Evolutionary conservation across 2,113 vertebrate species (phyloP), one percentile per base, ranked within the genome.

Genomic region (Picathartes gymnocephalus): DNA sequence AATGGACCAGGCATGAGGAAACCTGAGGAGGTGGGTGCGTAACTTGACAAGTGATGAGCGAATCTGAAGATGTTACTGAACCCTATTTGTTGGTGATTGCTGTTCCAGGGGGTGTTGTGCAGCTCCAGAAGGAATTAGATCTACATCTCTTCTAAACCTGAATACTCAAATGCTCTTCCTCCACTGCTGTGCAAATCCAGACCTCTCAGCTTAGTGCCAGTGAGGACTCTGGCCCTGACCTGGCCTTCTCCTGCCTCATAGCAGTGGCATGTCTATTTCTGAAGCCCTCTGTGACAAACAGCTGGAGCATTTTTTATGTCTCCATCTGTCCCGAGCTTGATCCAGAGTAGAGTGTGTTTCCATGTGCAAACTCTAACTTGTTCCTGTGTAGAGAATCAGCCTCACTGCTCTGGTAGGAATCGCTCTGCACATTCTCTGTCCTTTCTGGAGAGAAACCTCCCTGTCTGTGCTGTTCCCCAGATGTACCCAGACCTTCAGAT

Each of bases 401-500:
- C 66, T 73, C 3, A 1, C 22, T 42, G 0, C 35, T 50, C 24
- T 70, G 47, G 8, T 61, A 24, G 42, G 71, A 57, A 70, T 37
- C 3, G 1, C 45, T 60, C 71, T 53, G 20, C n/a, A 3, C 6
- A 0, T 62, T 57, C 14, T 86, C 40, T 78, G 31, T 58, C 39
- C 33, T 42, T 81, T 68, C 74, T 64, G 77, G 70, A 58, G 20
- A 61, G 15, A 47, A 89, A 81, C 61, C 3, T 42, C 1, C 78
- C 30, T 60, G 4, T 15, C 7, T 13, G 2, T 95, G 58, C 73
- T 35, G 11, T 66, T 70, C 7, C 86, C 60, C 96, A 99, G 99
- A 99, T 99, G 96, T 99, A 99, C 90, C 99, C 99, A 57, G 99
- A 99, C 81, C 98, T 99, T n/a, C 98, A 99, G 97, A 99, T 99